Evolutionary conservation across 2,113 vertebrate genomes (phyloP), one percentile per base, ranked within the genome.

Genomic region (Chaetodon auriga): DNA sequence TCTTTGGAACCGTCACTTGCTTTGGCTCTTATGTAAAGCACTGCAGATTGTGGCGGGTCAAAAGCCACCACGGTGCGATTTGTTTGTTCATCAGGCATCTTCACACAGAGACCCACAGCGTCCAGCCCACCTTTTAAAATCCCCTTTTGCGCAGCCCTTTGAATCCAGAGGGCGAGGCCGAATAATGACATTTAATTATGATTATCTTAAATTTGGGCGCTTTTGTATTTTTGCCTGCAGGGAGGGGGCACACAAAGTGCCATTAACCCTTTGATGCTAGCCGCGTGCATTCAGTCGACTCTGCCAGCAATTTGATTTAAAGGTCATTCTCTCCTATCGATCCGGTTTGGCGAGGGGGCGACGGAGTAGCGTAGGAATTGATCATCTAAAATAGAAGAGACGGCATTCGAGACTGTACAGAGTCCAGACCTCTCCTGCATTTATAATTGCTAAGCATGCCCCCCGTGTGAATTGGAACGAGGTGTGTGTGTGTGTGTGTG

Each of bases 291-390:
- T 87, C 88, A 79, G 92, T 90, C 84, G 83, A 90, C 94, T 93
- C 92, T 94, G 93, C 92, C 91, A 94, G 93, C 94, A 93, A 95
- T 95, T 94, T 95, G 93, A 95, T 95, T 95, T 95, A 95, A 95
- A 95, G 95, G 95, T 95, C 94, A 94, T 94, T 95, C 94, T 94
- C 93, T 94, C 87, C 87, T 92, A 95, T 95, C 92, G 95, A 95
- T 95, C 93, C 84, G 90, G 92, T 94, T 93, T 91, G 90, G 94
- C 91, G 92, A 91, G 92, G 92, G 94, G 90, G 90, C 90, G 87
- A 92, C 84, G 90, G 91, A 85, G 83, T 49, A 88, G 93, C 89
- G 89, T 77, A 91, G 87, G 93, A 90, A 95, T 94, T 95, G 94
- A 95, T 95, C 93, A 95, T 93, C 93, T 91, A 91, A 93, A 94